Evolutionary conservation across 2,888 invertebrate genomes (phyloP).

Genomic region (Callyntrura sp.): DNA sequence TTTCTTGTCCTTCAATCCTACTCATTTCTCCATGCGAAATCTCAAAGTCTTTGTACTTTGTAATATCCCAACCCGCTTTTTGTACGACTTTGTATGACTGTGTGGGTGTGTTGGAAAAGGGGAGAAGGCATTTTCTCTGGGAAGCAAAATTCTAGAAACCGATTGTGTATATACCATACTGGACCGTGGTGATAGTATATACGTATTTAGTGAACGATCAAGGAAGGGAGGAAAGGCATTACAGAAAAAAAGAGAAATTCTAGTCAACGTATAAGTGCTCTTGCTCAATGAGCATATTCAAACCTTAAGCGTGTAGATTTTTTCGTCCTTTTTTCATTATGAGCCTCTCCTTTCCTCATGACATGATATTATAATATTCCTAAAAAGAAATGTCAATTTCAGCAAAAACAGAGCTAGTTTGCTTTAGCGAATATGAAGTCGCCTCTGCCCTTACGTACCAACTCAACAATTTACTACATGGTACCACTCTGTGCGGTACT

Average conservation of each 20-base stretch:
- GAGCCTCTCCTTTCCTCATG: conserved; percentile 39
- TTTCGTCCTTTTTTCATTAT: conserved; percentile 56
- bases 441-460: neutral
- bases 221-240: neutral
- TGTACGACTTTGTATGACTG: too few species aligned
- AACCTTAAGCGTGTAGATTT: conserved; percentile 31
- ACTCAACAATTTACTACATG: conserved; percentile 25
- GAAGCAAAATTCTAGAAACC: too few species aligned
- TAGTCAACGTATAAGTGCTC: neutral
- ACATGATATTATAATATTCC: conserved; percentile 70
- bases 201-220: too few species aligned
- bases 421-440: neutral
- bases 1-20: too few species aligned
- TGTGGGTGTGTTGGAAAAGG: too few species aligned
- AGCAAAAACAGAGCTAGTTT: conserved; percentile 20
- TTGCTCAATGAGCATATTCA: too few species aligned
- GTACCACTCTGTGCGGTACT: neutral
- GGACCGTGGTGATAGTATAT: neutral
- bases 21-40: too few species aligned
- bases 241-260: neutral
- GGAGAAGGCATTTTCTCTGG: too few species aligned
- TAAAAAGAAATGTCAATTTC: conserved; percentile 67
- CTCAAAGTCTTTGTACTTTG: too few species aligned
- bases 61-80: too few species aligned
- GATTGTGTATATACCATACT: neutral